Base-by-base conservation (phyloP, 2,113 vertebrate species). In the Urocolius indicus region DNA sequence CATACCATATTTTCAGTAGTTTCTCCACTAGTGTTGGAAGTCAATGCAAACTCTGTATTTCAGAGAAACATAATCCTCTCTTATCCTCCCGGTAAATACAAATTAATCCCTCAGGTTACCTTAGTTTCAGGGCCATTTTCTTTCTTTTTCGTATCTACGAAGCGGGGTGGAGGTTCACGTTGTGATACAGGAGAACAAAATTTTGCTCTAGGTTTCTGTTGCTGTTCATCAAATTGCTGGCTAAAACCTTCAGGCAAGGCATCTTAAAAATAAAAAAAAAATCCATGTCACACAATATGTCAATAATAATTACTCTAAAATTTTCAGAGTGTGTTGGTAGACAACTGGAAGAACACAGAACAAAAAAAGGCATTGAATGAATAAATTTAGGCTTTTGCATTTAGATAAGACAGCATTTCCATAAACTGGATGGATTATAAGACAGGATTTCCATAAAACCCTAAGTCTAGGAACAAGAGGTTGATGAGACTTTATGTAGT, bases 201-300 rank as follows among this genome's bases (percentile, higher is more conserved):
- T 95, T 96, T 99, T 63, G 98, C 97, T 80, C 98, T 98, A 46
- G 94, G 98, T 97, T 98, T 99, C 85, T 98, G 98, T 48, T 97
- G 98, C n/a, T 99, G 98, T 89, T 99, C 99, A 89, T 98, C 98
- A 93, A 99, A 98, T 93, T 99, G 98, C 95, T 99, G 99, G 95
- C 98, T 99, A 95, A 99, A 99, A 87, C 99, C 99, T 88, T 99
- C 99, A 27, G 99, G 99, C 43, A 99, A 98, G 59, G 98, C 98
- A 85, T 99, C 99, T 99, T 95, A 71, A 94, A 95, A 94, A 94
- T 4, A 79, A 74, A 26, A 52, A 27, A 79, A 72, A 74, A 48
- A n/a, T 0, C 1, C 16, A 24, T 1, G 6, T 45, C 15, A 76
- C 11, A 57, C 32, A 59, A 66, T 34, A 36, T 10, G 22, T n/a